Evolutionary conservation across 2,797 vertebrate genomes (phyloP).

Genomic region (Falco biarmicus): DNA sequence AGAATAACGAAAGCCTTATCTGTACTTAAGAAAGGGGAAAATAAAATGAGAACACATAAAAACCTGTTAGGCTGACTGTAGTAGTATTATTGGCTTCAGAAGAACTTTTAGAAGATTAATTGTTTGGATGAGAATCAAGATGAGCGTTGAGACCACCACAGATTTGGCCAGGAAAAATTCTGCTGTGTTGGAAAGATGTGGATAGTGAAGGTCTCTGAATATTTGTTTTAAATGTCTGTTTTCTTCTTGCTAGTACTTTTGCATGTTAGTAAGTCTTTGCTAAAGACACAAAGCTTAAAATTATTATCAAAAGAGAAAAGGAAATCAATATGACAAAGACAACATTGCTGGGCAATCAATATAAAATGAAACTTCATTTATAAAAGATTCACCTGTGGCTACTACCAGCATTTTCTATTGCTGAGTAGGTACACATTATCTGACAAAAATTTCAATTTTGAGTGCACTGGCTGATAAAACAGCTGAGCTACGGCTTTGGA

Average conservation of each 20-base stretch:
- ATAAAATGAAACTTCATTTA: not conserved
- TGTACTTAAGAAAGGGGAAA: not conserved
- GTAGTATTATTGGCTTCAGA: not conserved
- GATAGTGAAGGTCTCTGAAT: not conserved
- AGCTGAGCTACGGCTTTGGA: not conserved
- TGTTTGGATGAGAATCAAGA: not conserved
- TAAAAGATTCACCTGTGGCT: not conserved
- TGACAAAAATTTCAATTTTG: not conserved
- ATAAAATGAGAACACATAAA: not conserved
- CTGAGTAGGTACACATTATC: accelerated
- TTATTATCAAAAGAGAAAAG: not conserved
- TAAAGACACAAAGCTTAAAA: not conserved
- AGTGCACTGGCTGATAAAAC: not conserved
- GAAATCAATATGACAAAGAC: not conserved
- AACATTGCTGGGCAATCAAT: not conserved
- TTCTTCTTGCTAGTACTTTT: not conserved
- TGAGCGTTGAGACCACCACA: not conserved
- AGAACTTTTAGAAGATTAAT: not conserved
- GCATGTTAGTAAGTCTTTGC: not conserved
- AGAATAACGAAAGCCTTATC: not conserved
- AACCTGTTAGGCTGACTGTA: not conserved
- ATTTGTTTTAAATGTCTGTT: not conserved
- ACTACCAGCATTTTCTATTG: not conserved
- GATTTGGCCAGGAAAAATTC: not conserved
- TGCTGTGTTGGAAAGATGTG: not conserved